Conservation (phyloP, 2,888 invertebrate species). For the Hyposoter didymator region DNA sequence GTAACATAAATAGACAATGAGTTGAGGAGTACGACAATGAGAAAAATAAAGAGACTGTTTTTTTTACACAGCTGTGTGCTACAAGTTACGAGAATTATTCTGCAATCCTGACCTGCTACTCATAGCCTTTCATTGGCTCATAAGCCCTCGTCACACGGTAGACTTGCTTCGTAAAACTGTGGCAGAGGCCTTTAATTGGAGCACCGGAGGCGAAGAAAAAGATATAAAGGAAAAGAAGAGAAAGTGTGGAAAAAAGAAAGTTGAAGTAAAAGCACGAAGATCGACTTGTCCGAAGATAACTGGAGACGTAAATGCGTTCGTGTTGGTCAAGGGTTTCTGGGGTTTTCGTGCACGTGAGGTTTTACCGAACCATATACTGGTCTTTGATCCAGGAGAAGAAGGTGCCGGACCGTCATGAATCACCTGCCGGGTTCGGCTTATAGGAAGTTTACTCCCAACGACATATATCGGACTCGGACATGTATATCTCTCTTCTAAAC, state of each 20-base stretch:
- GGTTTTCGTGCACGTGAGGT: conserved; percentile 7
- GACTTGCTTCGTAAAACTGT: neutral
- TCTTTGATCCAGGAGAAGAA: conserved; percentile 53
- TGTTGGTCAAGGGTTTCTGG: conserved; percentile 39
- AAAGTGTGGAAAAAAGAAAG: conserved; percentile 26
- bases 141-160: conserved; percentile 5
- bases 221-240: conserved; percentile 7
- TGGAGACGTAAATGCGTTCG: conserved; percentile 3
- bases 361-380: conserved; percentile 42
- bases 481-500: conserved; percentile 31
- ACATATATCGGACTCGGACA: conserved; percentile 55
- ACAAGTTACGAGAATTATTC: conserved; percentile 48
- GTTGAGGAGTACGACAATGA: neutral
- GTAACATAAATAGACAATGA: conserved; percentile 41
- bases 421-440: conserved; percentile 61
- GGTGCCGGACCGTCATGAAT: conserved; percentile 62
- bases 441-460: conserved; percentile 67
- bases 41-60: conserved; percentile 35
- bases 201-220: conserved; percentile 5
- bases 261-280: conserved; percentile 50
- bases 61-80: conserved; percentile 30
- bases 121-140: conserved; percentile 31
- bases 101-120: conserved; percentile 11
- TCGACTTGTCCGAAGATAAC: conserved; percentile 56
- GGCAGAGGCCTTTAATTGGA: conserved; percentile 51